Conservation (phyloP, 92 coral and sea anemone species). For the Phenganax stokvisi region DNA sequence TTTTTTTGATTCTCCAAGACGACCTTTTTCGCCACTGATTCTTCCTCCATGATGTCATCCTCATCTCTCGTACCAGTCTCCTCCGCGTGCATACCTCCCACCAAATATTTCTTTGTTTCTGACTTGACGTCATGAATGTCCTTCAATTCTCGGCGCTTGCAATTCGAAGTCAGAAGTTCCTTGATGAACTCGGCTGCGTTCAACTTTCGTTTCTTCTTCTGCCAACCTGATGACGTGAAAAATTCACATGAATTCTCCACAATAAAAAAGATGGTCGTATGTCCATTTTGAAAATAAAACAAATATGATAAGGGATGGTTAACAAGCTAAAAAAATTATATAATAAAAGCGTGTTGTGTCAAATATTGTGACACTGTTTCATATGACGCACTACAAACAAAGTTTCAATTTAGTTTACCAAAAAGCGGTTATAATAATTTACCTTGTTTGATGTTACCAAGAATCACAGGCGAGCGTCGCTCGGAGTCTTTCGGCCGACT, state of each 20-base stretch:
- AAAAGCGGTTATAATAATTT: background rate
- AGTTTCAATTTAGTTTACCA: too few relatives aligned
- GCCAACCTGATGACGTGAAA: constrained; percentile 12
- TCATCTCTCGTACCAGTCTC: background rate
- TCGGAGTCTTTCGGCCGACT: constrained; percentile 21
- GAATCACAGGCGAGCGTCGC: constrained; percentile 19
- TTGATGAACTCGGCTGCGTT: constrained; percentile 30
- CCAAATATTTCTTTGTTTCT: constrained; percentile 33
- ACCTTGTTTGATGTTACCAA: constrained; percentile 10
- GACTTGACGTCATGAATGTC: constrained; percentile 35
- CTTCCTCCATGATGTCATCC: background rate
- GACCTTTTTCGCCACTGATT: background rate
- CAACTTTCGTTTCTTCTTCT: constrained; percentile 8
- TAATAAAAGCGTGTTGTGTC: too few relatives aligned
- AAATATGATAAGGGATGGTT: too few relatives aligned
- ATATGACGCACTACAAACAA: too few relatives aligned
- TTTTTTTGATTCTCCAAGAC: constrained; percentile 3
- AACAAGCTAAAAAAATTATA: too few relatives aligned
- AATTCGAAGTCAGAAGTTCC: constrained; percentile 25
- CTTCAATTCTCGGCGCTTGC: constrained; percentile 26
- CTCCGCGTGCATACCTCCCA: constrained; percentile 20
- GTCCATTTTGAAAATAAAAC: too few relatives aligned
- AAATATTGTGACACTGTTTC: too few relatives aligned
- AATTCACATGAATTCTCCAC: too few relatives aligned
- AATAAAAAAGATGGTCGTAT: too few relatives aligned